Evolutionary conservation across 2,888 invertebrate species (phyloP).

Genomic region (Drosophila histrio): DNA sequence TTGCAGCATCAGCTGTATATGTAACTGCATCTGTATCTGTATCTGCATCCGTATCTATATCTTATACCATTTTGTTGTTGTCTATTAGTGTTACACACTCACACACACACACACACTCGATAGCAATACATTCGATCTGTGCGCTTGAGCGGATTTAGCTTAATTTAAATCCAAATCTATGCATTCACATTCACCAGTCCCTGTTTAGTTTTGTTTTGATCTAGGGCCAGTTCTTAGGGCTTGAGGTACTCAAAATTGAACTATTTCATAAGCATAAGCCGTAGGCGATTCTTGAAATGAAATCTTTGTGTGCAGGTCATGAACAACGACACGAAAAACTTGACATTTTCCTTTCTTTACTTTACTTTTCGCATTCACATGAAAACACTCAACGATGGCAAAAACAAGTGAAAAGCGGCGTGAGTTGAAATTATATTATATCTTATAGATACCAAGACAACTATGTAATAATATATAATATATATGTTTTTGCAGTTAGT

Average conservation of each 20-base stretch:
- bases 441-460: no score
- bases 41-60: slow-evolving; percentile 29
- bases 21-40: slow-evolving; percentile 26
- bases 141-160: slow-evolving; percentile 75
- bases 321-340: slow-evolving; percentile 17
- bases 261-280: slow-evolving; percentile 41
- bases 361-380: not conserved
- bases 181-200: slow-evolving; percentile 38
- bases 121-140: slow-evolving; percentile 21
- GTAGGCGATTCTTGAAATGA: slow-evolving; percentile 28
- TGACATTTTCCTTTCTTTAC: slow-evolving; percentile 46
- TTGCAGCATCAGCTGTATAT: slow-evolving; percentile 39
- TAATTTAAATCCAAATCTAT: slow-evolving; percentile 77
- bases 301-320: slow-evolving; percentile 10
- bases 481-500: no score
- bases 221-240: slow-evolving; percentile 23
- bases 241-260: slow-evolving; percentile 49
- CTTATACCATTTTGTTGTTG: slow-evolving; percentile 75
- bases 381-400: slow-evolving; percentile 2
- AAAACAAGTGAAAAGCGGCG: not conserved
- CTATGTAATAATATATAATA: no score
- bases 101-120: slow-evolving; percentile 19
- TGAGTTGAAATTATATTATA: no score
- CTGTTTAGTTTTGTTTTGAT: slow-evolving; percentile 48
- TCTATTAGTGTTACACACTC: slow-evolving; percentile 59